Base-by-base conservation (phyloP, 64 coral and sea anemone species). In the Astreopora myriophthalma region DNA sequence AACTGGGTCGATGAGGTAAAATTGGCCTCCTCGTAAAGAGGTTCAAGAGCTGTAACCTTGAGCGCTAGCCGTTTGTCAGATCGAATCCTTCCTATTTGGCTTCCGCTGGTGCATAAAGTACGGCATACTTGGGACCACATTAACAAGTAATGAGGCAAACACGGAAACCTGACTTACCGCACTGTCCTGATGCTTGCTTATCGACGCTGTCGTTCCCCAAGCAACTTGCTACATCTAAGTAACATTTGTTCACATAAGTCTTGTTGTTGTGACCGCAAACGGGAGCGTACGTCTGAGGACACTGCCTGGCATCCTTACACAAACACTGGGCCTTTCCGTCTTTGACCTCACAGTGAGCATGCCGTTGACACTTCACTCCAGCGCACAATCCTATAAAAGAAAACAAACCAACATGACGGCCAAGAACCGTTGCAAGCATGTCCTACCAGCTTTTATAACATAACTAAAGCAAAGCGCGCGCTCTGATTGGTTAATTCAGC, bases 201-300 rank as follows among this genome's bases (percentile, higher is more conserved):
- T 81, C 80, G 2, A 93, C 62, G 14, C 22, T 58, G 8, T 75
- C 57, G 26, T 83, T 35, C 36, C 73, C 61, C 35, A 25, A 69
- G 67, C 97, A 99, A 66, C 84, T 85, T 24, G 89, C 81, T 40
- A 95, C 97, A 14, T 93, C 88, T 71, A 99, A 80, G 20, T 89
- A 80, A 71, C 97, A 99, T 8, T 85, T 81, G 33, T 89, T 99
- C 39, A 99, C 90, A 35, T 95, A 99, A 5, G 97, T 93, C 10
- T 88, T 81, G 23, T 71, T 89, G 69, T 95, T 88, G 12, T 46
- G 61, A 25, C 93, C 88, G 73, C 93, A 95, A 7, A 95, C 93
- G 12, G 81, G 87, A 44, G 76, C 62, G 1, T 70, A 27, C 5
- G 5, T 36, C 34, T 80, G 33, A 23, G 93, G 81, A 79, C 93